Percentiles rank a stretch among this genome's conserved stretches.
Evolutionary conservation across 2,888 invertebrate genomes (phyloP).

Genomic region (Dyspetes luteomarginatus): DNA sequence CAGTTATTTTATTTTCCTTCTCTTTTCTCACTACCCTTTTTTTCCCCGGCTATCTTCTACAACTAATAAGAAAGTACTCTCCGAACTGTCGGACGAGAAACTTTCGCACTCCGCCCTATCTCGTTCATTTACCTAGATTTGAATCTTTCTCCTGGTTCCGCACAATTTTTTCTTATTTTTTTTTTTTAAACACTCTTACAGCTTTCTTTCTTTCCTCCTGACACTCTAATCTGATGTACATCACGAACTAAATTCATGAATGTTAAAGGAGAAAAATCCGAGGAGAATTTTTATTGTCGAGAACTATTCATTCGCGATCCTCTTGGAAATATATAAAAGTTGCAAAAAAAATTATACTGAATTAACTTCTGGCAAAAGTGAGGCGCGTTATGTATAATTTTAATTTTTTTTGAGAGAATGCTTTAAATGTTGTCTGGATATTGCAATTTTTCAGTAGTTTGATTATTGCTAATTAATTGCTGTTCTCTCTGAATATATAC

Average conservation of each 20-base stretch:
- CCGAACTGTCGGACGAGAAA: slow-evolving; percentile 62
- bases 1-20: slow-evolving; percentile 60
- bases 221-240: slow-evolving; percentile 63
- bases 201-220: slow-evolving; percentile 46
- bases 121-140: slow-evolving; percentile 62
- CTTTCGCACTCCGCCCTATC: slow-evolving; percentile 55
- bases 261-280: slow-evolving; percentile 18
- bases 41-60: slow-evolving; percentile 56
- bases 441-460: too few relatives aligned
- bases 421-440: too few relatives aligned
- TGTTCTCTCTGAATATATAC: too few relatives aligned
- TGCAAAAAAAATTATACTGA: slow-evolving; percentile 6
- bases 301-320: slow-evolving; percentile 36
- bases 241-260: slow-evolving; percentile 61
- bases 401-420: too few relatives aligned
- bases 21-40: slow-evolving; percentile 37
- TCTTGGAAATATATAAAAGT: neutral
- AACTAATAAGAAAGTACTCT: slow-evolving; percentile 63
- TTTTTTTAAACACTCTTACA: slow-evolving; percentile 36
- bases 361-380: neutral
- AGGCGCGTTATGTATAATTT: too few relatives aligned
- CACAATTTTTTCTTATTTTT: slow-evolving; percentile 14
- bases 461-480: too few relatives aligned
- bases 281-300: slow-evolving; percentile 25
- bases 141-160: slow-evolving; percentile 51